These are phyloP conservation scores for Zoanthus sansibaricus DNA, from an alignment of 92 coral and sea anemone species.

Conservation along the genomic window DNA sequence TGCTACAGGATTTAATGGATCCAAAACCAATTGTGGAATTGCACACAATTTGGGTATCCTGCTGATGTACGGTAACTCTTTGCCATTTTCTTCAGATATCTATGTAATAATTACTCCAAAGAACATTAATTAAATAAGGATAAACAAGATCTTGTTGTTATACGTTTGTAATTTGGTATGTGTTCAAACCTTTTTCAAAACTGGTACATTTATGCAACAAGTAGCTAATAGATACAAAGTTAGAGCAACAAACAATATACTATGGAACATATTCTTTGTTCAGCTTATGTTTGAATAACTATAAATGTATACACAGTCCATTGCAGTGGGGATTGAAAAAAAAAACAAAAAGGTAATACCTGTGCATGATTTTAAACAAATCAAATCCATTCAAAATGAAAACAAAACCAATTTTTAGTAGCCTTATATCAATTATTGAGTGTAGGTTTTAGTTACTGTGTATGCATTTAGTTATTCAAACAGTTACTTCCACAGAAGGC, in stretches of 20 bases:
- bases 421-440: background rate
- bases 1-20: too few species aligned
- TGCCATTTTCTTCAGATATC: too few species aligned
- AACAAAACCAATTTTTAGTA: background rate
- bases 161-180: background rate
- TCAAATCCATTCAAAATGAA: background rate
- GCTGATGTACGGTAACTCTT: too few species aligned
- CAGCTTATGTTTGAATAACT: background rate
- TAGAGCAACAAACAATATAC: background rate
- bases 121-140: background rate
- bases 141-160: background rate
- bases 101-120: background rate
- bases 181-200: background rate
- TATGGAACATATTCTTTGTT: background rate
- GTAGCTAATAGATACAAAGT: background rate
- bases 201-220: background rate
- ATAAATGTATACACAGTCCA: background rate
- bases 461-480: background rate
- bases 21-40: too few species aligned
- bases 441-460: background rate
- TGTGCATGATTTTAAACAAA: background rate
- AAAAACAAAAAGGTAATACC: background rate
- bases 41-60: too few species aligned
- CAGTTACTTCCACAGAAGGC: conserved; percentile 19
- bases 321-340: background rate